phyloP scores from a whole-genome alignment of 2,888 invertebrate genomes.

The Xanthia togata region DNA sequence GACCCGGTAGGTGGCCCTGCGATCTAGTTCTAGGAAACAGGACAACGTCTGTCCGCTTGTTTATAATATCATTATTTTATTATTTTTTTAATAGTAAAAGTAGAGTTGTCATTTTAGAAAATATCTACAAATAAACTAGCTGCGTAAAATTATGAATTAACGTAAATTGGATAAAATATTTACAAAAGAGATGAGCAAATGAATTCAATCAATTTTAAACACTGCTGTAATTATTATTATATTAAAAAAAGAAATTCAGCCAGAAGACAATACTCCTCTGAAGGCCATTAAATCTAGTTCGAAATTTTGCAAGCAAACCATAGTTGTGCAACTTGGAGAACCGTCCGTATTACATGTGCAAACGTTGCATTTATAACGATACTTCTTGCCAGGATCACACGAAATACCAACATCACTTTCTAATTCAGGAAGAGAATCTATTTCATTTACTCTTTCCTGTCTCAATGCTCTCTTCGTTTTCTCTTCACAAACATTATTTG shows the following conservation, averaged over 20 bases:
- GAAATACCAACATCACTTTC: slow-evolving; percentile 41
- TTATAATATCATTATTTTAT: background rate
- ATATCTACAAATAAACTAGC: background rate
- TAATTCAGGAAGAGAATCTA: slow-evolving; percentile 63
- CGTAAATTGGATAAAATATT: background rate
- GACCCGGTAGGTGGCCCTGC: background rate
- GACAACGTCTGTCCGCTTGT: background rate
- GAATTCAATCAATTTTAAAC: background rate
- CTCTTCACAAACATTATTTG: slow-evolving; percentile 60
- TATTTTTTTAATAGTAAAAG: background rate
- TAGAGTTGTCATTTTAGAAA: background rate
- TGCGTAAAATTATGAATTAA: background rate
- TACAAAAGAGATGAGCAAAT: slow-evolving; percentile 2
- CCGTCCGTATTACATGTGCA: slow-evolving; percentile 72
- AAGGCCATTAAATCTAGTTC: slow-evolving; percentile 60
- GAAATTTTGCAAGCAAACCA: slow-evolving; percentile 74
- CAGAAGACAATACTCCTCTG: slow-evolving; percentile 39
- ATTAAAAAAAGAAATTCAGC: slow-evolving; percentile 13
- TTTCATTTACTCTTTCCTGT: background rate
- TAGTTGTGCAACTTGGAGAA: slow-evolving; percentile 72
- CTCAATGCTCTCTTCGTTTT: slow-evolving; percentile 37
- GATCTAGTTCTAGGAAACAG: background rate
- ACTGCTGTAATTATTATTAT: background rate
- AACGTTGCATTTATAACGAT: slow-evolving; percentile 75
- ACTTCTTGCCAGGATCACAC: slow-evolving; percentile 73